Percentiles rank a stretch among this genome's conserved stretches.
Conservation (phyloP, 2,888 invertebrate species). For the Andrena haemorrhoa region DNA sequence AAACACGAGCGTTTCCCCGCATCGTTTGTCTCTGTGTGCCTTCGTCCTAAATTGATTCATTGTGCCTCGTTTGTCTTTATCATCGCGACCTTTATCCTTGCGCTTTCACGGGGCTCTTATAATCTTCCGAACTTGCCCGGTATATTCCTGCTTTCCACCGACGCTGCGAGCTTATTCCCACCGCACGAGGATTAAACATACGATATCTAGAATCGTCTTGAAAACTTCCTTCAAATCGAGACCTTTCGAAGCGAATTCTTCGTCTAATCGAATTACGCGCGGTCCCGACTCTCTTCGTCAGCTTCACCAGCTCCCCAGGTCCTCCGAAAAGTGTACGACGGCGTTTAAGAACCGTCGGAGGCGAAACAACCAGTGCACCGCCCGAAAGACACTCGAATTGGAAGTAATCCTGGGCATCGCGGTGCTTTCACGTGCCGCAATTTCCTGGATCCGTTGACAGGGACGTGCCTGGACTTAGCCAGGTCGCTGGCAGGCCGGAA, state of each 20-base stretch:
- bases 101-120: too few relatives aligned
- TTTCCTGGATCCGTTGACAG: conserved; percentile 63
- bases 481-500: conserved; percentile 45
- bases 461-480: conserved; percentile 56
- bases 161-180: too few relatives aligned
- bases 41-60: conserved; percentile 21
- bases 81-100: neutral
- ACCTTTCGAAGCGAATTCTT: too few relatives aligned
- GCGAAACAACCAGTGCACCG: conserved; percentile 5
- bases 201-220: too few relatives aligned
- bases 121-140: too few relatives aligned
- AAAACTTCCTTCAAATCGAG: too few relatives aligned
- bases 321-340: neutral
- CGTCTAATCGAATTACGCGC: too few relatives aligned
- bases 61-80: conserved; percentile 24
- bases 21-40: conserved; percentile 15
- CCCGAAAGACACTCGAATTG: conserved; percentile 41
- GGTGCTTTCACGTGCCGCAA: conserved; percentile 66
- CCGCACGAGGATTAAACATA: too few relatives aligned
- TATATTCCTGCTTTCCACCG: too few relatives aligned
- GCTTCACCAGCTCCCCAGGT: neutral
- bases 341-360: conserved; percentile 7
- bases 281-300: neutral
- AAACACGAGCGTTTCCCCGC: neutral
- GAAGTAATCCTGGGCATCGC: conserved; percentile 51